phyloP scores from a whole-genome alignment of 2,888 invertebrate species.

The Colostygia pectinataria region DNA sequence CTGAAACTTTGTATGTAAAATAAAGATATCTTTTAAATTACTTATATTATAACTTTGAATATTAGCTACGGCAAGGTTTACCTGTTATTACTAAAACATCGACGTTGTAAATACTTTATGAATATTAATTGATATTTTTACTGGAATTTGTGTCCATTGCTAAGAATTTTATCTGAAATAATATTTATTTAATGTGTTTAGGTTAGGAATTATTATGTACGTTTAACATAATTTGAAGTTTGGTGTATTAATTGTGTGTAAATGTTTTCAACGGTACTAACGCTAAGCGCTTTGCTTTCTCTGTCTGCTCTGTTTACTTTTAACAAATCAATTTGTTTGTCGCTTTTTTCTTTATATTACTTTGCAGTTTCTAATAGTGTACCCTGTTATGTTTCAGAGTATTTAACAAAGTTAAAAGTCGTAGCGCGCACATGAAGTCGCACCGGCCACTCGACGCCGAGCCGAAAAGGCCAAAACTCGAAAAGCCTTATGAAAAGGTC shows the following conservation, averaged over 20 bases:
- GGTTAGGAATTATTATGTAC: conserved; percentile 48
- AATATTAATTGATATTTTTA: conserved; percentile 49
- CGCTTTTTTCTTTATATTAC: conserved; percentile 51
- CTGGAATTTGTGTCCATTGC: conserved; percentile 65
- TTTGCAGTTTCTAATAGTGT: conserved; percentile 73
- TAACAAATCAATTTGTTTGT: conserved; percentile 43
- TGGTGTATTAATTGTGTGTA: conserved; percentile 62
- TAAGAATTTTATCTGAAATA: conserved; percentile 48
- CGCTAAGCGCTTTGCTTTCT: conserved; percentile 65
- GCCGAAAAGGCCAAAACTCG: conserved; percentile 86
- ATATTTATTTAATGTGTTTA: conserved; percentile 63
- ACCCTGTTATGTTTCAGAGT: conserved; percentile 89
- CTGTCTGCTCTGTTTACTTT: conserved; percentile 48
- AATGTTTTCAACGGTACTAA: conserved; percentile 59
- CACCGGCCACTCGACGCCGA: conserved; percentile 96
- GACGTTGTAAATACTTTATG: conserved; percentile 61
- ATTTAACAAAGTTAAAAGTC: conserved; percentile 98
- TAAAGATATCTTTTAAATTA: conserved; percentile 11
- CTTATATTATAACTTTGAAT: conserved; percentile 30
- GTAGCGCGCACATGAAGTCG: conserved; percentile 99
- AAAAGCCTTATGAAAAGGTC: conserved; percentile 83
- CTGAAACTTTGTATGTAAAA: conserved; percentile 14
- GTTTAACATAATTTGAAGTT: conserved; percentile 52
- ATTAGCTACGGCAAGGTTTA: conserved; percentile 43
- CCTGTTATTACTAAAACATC: conserved; percentile 40